These are phyloP conservation scores for Cerastoderma edule DNA, from an alignment of 2,888 invertebrate species.

Conservation along the genomic window DNA sequence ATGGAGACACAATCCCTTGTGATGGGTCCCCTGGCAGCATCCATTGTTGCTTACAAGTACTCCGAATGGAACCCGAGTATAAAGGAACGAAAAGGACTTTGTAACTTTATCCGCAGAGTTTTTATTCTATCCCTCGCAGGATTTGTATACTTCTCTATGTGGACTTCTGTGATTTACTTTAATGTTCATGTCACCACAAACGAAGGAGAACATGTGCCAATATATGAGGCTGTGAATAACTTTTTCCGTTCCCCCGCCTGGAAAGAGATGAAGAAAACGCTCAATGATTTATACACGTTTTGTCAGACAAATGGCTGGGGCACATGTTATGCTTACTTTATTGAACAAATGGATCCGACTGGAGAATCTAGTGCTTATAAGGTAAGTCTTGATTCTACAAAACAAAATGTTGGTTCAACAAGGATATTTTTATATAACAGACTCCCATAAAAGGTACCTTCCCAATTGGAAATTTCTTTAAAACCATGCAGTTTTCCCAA, in stretches of 20 bases:
- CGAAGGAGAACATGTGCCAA: conserved; percentile 59
- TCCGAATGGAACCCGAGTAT: conserved; percentile 88
- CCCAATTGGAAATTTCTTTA: background rate
- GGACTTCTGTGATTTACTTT: conserved; percentile 39
- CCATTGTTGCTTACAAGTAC: conserved; percentile 86
- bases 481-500: background rate
- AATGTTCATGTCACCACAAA: conserved; percentile 48
- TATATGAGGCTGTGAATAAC: conserved; percentile 93
- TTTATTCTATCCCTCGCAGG: conserved; percentile 37
- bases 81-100: conserved; percentile 31
- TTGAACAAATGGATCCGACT: conserved; percentile 93
- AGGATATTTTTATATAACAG: background rate
- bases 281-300: conserved; percentile 90
- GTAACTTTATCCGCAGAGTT: conserved; percentile 43
- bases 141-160: conserved; percentile 45
- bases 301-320: conserved; percentile 94
- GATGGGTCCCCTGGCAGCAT: conserved; percentile 65
- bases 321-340: conserved; percentile 93
- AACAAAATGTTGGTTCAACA: background rate
- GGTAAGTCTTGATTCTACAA: conserved; percentile 60
- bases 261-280: conserved; percentile 88
- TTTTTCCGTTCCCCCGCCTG: conserved; percentile 91
- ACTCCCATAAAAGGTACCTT: background rate
- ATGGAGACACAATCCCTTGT: conserved; percentile 60
- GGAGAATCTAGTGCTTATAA: conserved; percentile 92